Evolutionary conservation across 1,140 invertebrate genomes (phyloP).

Genomic region (Pantala flavescens): DNA sequence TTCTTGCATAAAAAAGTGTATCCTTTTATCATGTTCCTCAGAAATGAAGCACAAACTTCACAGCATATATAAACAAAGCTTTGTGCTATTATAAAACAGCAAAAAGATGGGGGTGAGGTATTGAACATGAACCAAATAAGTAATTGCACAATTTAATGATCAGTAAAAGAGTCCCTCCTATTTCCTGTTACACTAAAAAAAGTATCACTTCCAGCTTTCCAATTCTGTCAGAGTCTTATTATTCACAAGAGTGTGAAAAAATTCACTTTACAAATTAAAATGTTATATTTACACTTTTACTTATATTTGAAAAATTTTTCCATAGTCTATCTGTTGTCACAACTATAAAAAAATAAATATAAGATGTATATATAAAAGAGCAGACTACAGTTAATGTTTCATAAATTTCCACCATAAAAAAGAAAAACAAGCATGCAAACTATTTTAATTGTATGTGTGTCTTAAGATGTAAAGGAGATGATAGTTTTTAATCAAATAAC

Average conservation of each 20-base stretch:
- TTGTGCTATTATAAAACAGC: no score
- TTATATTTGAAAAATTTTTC: neutral
- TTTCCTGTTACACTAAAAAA: neutral
- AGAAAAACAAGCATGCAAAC: neutral
- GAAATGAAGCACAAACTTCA: no score
- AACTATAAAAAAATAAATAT: neutral
- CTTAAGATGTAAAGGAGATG: neutral
- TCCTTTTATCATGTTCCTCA: no score
- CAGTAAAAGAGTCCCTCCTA: neutral
- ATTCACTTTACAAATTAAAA: constrained; percentile 4
- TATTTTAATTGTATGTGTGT: neutral
- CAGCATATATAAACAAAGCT: no score
- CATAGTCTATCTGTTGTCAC: neutral
- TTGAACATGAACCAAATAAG: neutral
- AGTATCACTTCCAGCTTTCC: neutral
- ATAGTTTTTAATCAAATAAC: neutral
- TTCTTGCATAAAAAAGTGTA: no score
- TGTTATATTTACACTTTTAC: neutral
- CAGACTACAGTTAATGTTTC: neutral
- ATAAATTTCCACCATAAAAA: neutral
- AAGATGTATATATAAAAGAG: neutral
- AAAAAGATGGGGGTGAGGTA: neutral
- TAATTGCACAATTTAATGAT: neutral
- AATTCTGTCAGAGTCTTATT: neutral
- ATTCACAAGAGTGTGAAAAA: constrained; percentile 3